Base-by-base conservation (phyloP, 2,797 vertebrate species). In the Takifugu ocellatus region DNA sequence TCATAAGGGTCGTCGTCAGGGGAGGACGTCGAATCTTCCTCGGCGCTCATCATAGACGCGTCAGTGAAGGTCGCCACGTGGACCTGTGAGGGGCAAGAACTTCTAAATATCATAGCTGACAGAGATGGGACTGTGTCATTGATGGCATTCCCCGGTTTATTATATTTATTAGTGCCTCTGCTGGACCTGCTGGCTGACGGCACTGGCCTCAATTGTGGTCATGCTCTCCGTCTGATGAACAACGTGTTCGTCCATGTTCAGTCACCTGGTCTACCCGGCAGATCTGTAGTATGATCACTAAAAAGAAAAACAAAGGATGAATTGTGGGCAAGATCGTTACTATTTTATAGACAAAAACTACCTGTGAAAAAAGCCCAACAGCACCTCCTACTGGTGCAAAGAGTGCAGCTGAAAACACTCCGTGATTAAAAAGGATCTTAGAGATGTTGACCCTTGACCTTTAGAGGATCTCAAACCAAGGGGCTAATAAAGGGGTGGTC, bases 11-110 rank as follows among this genome's bases (percentile, higher is more conserved):
- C 97, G 44, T 99, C 97, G 46, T 99, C 97, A 0, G 94, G 96
- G 0, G 97, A 99, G 1, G 97, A 99, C 0, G 96, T 95, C 0
- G 97, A 98, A 85, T 98, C 96, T 66, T 99, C 97, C 0, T 99
- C 96, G 0, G 94, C 95, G 0, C 96, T 98, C 78, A 99, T 87
- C 95, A 99, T 98, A 57, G 92, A 89, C 33, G 98, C 86, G 33
- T 98, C 97, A 0, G 95, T 95, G 75, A 91, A 98, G 4, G 96
- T 97, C 75, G 96, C 90, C 66, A 98, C 96, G 0, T 98, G 97
- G 61, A 98, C 96, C 92, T 98, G 87, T 51, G 45, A 16, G 44
- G n/a, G 21, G 16, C 16, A 21, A 16, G 29, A 15, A 31, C 43
- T 1, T 44, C 15, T 6, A 29, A 53, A 12, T 16, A 25, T 12